A percentile compares a stretch with the other conserved stretches of the same genome.
phyloP scores from a whole-genome alignment of 2,888 invertebrate species.

The Pristionchus mayeri region DNA sequence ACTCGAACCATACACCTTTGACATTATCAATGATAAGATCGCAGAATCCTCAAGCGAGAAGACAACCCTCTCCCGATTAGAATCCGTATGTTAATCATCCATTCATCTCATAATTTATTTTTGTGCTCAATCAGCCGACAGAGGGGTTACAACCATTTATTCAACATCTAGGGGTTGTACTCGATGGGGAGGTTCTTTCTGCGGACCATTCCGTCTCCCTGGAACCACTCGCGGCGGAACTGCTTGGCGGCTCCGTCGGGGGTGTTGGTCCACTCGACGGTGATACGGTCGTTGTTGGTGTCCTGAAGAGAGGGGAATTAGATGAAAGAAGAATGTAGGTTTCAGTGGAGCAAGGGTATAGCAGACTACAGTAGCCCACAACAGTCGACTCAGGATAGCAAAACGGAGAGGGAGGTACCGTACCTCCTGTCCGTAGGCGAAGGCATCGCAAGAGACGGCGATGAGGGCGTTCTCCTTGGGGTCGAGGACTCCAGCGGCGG shows the following conservation, averaged over 20 bases:
- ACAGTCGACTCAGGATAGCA: too few relatives aligned
- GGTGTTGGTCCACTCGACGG: conserved; percentile 16
- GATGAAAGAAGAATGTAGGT: neutral
- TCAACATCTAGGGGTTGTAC: neutral
- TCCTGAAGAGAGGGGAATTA: neutral
- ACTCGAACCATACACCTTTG: too few relatives aligned
- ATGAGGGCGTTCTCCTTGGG: neutral
- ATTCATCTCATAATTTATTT: too few relatives aligned
- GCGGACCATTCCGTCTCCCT: conserved; percentile 14
- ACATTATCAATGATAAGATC: too few relatives aligned
- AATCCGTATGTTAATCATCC: too few relatives aligned
- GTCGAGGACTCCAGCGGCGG: conserved; percentile 6
- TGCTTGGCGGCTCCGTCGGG: conserved; percentile 20
- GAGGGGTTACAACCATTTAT: neutral
- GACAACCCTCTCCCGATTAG: too few relatives aligned
- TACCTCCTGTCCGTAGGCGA: conserved; percentile 11
- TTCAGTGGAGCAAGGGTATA: neutral
- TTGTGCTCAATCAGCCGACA: too few relatives aligned
- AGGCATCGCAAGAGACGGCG: neutral
- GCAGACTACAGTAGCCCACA: neutral
- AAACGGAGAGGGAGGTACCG: neutral
- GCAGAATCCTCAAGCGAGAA: too few relatives aligned
- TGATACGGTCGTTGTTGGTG: conserved; percentile 12
- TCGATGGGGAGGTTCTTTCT: conserved; percentile 20
- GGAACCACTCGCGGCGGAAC: conserved; percentile 24